Conservation (phyloP, 2,797 vertebrate genomes). For the Ctenopoma multispine region DNA sequence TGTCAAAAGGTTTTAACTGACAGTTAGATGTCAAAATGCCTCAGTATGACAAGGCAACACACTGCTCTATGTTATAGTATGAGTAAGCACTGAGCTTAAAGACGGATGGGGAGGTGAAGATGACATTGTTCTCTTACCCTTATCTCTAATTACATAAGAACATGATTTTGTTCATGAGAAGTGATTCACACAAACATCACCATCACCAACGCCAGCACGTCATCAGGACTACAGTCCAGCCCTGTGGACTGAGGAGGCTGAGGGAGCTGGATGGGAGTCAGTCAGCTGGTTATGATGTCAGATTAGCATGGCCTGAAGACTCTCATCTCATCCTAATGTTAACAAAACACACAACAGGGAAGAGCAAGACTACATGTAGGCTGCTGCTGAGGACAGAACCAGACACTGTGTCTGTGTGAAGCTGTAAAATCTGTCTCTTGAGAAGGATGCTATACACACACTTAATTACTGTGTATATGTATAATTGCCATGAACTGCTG, state of each 20-base stretch:
- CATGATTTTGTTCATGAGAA: conserved; percentile 10
- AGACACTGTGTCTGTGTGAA: conserved; percentile 5
- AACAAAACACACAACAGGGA: conserved; percentile 47
- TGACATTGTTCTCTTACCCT: background rate
- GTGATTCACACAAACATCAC: conserved; percentile 50
- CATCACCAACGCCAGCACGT: conserved; percentile 32
- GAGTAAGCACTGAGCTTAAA: background rate
- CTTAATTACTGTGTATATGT: background rate
- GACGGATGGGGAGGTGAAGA: background rate
- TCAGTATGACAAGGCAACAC: background rate
- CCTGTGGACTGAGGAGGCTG: conserved; percentile 43
- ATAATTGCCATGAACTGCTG: background rate
- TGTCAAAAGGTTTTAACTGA: background rate
- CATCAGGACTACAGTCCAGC: conserved; percentile 33
- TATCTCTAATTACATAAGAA: background rate
- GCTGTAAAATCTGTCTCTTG: background rate
- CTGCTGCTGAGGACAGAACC: conserved; percentile 37
- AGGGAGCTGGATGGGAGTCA: conserved; percentile 56
- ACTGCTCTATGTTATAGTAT: background rate
- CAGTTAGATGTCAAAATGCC: background rate
- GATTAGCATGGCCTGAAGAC: conserved; percentile 61
- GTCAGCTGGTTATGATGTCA: conserved; percentile 60
- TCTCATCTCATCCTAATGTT: conserved; percentile 56
- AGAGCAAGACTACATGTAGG: conserved; percentile 13
- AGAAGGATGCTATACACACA: conserved; percentile 13